Percentiles rank a stretch among this genome's conserved stretches.
These are phyloP conservation scores for Drosophila jambulina DNA, from an alignment of 1,140 invertebrate species.

Conservation along the genomic window DNA sequence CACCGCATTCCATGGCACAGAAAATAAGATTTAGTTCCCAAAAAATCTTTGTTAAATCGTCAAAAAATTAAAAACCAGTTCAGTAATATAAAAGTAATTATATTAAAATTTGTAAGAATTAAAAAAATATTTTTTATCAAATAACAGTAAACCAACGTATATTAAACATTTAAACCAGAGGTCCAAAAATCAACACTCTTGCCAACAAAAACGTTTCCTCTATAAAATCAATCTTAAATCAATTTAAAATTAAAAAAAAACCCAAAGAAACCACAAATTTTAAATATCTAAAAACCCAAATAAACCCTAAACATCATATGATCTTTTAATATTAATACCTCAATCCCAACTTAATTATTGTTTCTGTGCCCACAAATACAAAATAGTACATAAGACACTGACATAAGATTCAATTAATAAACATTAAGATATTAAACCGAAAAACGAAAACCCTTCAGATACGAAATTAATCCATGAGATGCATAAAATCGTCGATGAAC, in stretches of 20 bases:
- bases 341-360: neutral
- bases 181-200: neutral
- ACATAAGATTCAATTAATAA: slow-evolving; percentile 17
- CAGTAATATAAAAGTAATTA: neutral
- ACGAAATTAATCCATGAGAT: neutral
- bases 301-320: neutral
- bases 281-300: neutral
- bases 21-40: neutral
- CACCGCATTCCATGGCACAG: too few relatives aligned
- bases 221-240: too few relatives aligned
- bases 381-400: slow-evolving; percentile 10
- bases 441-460: slow-evolving; percentile 14
- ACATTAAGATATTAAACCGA: slow-evolving; percentile 18
- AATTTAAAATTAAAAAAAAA: too few relatives aligned
- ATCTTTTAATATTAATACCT: neutral
- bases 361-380: slow-evolving; percentile 18
- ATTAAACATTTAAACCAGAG: too few relatives aligned
- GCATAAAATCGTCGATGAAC: slow-evolving; percentile 26
- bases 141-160: neutral
- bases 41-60: too few relatives aligned
- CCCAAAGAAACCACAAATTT: neutral
- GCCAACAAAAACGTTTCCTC: too few relatives aligned
- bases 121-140: neutral
- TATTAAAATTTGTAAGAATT: neutral
- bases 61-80: neutral